These are phyloP conservation scores for Pteria penguin DNA, from an alignment of 2,888 invertebrate species.

Conservation along the genomic window DNA sequence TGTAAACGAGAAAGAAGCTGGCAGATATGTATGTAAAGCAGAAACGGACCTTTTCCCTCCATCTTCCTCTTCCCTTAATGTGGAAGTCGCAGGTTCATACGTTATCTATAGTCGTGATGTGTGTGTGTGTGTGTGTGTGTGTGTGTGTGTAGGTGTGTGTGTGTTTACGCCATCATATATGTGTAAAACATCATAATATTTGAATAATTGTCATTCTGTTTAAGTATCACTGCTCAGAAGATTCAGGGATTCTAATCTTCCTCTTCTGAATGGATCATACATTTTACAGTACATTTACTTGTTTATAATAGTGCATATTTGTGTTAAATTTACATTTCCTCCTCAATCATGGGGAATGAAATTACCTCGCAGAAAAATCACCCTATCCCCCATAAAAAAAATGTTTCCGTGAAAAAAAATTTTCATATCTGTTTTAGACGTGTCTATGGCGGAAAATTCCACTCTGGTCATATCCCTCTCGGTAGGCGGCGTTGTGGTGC, in stretches of 20 bases:
- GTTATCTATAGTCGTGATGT: neutral
- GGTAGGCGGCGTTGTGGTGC: slow-evolving; percentile 2
- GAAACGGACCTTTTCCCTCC: neutral
- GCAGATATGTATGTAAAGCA: slow-evolving; percentile 29
- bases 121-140: too few relatives aligned
- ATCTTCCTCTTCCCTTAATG: neutral
- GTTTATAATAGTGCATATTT: too few relatives aligned
- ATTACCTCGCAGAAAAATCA: too few relatives aligned
- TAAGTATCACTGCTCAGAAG: neutral
- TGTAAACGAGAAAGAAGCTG: slow-evolving; percentile 18
- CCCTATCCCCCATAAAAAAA: too few relatives aligned
- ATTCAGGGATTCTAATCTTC: neutral
- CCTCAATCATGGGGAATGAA: too few relatives aligned
- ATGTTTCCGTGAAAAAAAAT: neutral
- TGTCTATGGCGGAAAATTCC: neutral
- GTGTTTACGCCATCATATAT: too few relatives aligned
- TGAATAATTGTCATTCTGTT: too few relatives aligned
- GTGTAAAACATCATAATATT: too few relatives aligned
- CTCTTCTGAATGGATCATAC: neutral
- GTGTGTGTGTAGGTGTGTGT: too few relatives aligned
- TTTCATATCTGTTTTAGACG: neutral
- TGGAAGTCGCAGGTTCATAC: slow-evolving; percentile 23
- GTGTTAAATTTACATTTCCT: too few relatives aligned
- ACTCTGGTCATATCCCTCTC: slow-evolving; percentile 5
- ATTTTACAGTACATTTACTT: too few relatives aligned